Evolutionary conservation across 1,140 invertebrate genomes (phyloP).

Genomic region (Apis florea): DNA sequence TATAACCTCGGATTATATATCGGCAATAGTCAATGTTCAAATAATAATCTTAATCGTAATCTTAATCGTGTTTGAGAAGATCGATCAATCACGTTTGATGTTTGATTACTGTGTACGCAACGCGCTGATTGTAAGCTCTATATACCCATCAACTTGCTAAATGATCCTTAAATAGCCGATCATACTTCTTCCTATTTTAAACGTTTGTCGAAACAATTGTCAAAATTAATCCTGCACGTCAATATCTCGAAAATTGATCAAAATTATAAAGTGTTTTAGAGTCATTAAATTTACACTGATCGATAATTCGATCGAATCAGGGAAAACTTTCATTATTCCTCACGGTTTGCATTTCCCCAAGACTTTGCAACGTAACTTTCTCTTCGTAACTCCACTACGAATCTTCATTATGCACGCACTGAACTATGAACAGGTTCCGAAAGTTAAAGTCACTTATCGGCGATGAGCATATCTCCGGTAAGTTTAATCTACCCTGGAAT

Average conservation of each 20-base stretch:
- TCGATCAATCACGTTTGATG: not conserved
- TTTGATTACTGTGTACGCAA: not conserved
- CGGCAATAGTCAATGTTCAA: too few relatives aligned
- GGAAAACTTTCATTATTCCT: conserved; percentile 57
- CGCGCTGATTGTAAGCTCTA: not conserved
- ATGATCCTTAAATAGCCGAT: not conserved
- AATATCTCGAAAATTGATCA: not conserved
- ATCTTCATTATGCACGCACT: conserved; percentile 65
- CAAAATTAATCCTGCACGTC: too few relatives aligned
- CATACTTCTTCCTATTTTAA: too few relatives aligned
- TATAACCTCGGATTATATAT: too few relatives aligned
- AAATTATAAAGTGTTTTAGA: too few relatives aligned
- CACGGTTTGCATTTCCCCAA: conserved; percentile 31
- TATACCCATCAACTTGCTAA: too few relatives aligned
- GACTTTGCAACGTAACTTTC: conserved; percentile 56
- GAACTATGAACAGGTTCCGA: conserved; percentile 64
- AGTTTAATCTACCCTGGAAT: conserved; percentile 64
- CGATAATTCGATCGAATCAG: conserved; percentile 33
- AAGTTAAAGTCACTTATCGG: conserved; percentile 66
- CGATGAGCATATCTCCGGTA: conserved; percentile 63
- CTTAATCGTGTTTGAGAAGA: too few relatives aligned
- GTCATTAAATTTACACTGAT: not conserved
- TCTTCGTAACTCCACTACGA: conserved; percentile 51
- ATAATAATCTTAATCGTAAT: too few relatives aligned
- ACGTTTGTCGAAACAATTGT: too few relatives aligned